These are phyloP conservation scores for Drosophila sp. DNA, from an alignment of 1,140 invertebrate species.

Conservation along the genomic window DNA sequence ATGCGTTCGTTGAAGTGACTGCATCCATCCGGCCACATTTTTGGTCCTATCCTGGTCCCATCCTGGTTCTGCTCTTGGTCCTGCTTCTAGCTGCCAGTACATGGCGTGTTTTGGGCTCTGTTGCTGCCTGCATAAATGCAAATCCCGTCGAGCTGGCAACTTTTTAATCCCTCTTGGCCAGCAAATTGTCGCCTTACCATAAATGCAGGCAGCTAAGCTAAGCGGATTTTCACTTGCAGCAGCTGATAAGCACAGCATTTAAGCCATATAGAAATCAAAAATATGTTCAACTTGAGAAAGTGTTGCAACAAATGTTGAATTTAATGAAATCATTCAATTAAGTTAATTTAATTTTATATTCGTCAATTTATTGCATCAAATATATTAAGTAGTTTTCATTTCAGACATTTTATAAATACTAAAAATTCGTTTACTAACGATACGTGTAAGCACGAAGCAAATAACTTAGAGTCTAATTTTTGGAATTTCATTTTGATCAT, in stretches of 20 bases:
- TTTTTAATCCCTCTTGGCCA: slow-evolving; percentile 75
- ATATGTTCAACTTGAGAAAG: not conserved
- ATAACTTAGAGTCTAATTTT: no score
- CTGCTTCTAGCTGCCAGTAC: no score
- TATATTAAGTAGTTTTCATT: no score
- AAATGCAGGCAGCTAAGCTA: slow-evolving; percentile 29
- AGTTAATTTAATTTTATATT: no score
- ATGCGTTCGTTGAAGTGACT: slow-evolving; percentile 31
- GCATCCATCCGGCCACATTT: slow-evolving; percentile 14
- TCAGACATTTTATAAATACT: no score
- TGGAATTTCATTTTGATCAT: no score
- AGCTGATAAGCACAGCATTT: slow-evolving; percentile 11
- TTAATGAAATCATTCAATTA: no score
- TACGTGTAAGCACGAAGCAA: no score
- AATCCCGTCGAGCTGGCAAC: slow-evolving; percentile 58
- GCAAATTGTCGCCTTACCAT: slow-evolving; percentile 70
- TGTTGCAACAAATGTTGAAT: no score
- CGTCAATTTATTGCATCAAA: not conserved
- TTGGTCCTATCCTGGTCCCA: no score
- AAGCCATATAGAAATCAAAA: not conserved
- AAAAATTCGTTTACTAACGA: no score
- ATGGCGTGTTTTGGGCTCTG: slow-evolving; percentile 36
- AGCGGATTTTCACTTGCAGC: slow-evolving; percentile 24
- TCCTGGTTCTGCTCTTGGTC: no score
- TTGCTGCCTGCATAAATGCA: slow-evolving; percentile 65